These are phyloP conservation scores for Sebastes schlegelii DNA, from an alignment of 2,113 vertebrate species.

Conservation along the genomic window DNA sequence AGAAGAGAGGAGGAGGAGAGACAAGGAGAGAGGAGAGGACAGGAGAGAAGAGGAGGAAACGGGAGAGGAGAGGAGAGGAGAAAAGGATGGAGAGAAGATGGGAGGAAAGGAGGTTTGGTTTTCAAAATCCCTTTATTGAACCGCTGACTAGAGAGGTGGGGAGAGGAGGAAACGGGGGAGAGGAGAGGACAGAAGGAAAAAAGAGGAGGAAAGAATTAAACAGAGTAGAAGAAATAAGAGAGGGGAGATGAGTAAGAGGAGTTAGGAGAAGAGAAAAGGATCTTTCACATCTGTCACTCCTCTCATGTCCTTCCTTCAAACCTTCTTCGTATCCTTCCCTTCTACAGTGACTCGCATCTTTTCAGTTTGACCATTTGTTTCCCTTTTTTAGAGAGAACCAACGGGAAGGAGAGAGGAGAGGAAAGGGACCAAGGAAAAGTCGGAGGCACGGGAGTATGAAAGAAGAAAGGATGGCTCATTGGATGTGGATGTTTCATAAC, in stretches of 20 bases:
- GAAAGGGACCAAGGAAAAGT: neutral
- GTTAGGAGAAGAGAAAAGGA: neutral
- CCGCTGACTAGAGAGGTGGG: neutral
- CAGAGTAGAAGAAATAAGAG: no score
- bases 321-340: neutral
- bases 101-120: no score
- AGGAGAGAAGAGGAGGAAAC: no score
- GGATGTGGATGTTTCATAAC: neutral
- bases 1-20: no score
- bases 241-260: neutral
- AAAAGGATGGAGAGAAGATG: neutral
- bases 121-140: no score
- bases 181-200: neutral
- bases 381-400: no score
- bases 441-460: neutral
- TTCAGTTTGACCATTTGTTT: no score
- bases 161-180: neutral
- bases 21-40: no score
- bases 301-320: neutral
- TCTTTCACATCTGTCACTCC: neutral
- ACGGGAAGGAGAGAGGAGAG: neutral
- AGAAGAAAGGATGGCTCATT: neutral
- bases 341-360: neutral
- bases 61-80: neutral
- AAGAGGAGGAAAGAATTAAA: neutral